Evolutionary conservation across 2,888 invertebrate species (phyloP), one percentile per base, ranked within the genome.

Genomic region (Altica lythri): DNA sequence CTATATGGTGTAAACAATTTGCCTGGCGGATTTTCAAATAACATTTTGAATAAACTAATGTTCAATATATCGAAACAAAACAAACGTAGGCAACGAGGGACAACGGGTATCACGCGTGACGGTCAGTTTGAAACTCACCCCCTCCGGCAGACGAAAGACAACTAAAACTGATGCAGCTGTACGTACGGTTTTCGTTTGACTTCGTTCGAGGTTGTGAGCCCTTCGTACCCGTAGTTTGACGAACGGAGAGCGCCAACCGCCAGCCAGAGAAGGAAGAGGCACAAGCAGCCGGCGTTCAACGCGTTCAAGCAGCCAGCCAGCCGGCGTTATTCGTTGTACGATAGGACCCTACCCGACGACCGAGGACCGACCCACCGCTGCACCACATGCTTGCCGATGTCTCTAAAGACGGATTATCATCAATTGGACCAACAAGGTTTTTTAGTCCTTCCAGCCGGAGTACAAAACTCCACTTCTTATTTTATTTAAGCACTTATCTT

Each of bases 1-100:
- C 83, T 85, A 77, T 86, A 87, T 68, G 85, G 83, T 76, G 81
- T 84, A 75, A 85, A 81, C 78, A 86, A 81, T 77, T 86, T 86
- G 27, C 78, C 77, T 72, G 80, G 77, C 72, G 86, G 85, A 80
- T 82, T 86, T 78, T 87, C 87, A 77, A 86, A 87, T 77, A 87
- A 79, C 86, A 86, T 86, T 49, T 53, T 35, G 44, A 32, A 57
- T 52, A 44, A 25, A 49, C 55, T 4, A 45, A 9, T n/a, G 38
- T 48, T 37, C 16, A 50, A 37, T 37, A 17, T 40, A 35, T 22
- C 50, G 46, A 50, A 40, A 40, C 9, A 37, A 53, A 59, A 48
- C 49, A 40, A 53, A 47, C 52, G 25, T 10, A 29, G 17, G 27
- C 17, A 19, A 32, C 44, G 12, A 14, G 46, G 19, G 42, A 37